These are phyloP conservation scores for Aphelenchoides avenae DNA, from an alignment of 1,140 invertebrate species.

Conservation along the genomic window DNA sequence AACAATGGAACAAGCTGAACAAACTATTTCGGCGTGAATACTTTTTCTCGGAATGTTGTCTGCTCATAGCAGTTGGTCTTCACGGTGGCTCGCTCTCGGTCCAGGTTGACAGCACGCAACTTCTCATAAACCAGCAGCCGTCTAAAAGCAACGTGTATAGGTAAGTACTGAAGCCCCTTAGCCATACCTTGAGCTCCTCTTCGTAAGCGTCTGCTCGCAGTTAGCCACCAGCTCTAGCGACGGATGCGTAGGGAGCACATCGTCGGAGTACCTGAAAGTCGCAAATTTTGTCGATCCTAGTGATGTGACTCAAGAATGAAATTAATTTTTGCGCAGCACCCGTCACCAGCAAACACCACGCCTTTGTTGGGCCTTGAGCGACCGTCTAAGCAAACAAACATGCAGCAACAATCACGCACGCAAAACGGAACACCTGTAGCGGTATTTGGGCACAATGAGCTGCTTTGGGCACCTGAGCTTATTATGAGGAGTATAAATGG, in stretches of 20 bases:
- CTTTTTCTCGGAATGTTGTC: conserved; percentile 45
- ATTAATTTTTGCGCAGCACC: conserved; percentile 15
- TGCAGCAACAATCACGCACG: background rate
- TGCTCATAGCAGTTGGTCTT: conserved; percentile 24
- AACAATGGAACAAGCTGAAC: too few species aligned
- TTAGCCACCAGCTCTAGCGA: conserved; percentile 61
- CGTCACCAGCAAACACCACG: conserved; percentile 1
- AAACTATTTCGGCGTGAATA: too few species aligned
- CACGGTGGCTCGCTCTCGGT: conserved; percentile 28
- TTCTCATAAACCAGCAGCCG: conserved; percentile 49
- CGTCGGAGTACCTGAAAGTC: conserved; percentile 59
- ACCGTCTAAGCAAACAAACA: conserved; percentile 7
- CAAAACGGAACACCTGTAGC: background rate
- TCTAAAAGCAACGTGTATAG: conserved; percentile 27
- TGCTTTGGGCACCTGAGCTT: background rate
- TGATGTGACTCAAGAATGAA: conserved; percentile 6
- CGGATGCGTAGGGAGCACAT: conserved; percentile 61
- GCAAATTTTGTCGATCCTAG: conserved; percentile 3
- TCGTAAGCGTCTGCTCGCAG: conserved; percentile 61
- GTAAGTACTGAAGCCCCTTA: background rate
- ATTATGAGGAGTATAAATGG: too few species aligned
- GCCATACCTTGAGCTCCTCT: conserved; percentile 38
- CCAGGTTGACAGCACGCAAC: background rate
- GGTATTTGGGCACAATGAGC: background rate
- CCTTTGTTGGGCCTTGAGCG: background rate